Base-by-base conservation (phyloP, 1,140 invertebrate species). In the Chrysomallon squamiferum region DNA sequence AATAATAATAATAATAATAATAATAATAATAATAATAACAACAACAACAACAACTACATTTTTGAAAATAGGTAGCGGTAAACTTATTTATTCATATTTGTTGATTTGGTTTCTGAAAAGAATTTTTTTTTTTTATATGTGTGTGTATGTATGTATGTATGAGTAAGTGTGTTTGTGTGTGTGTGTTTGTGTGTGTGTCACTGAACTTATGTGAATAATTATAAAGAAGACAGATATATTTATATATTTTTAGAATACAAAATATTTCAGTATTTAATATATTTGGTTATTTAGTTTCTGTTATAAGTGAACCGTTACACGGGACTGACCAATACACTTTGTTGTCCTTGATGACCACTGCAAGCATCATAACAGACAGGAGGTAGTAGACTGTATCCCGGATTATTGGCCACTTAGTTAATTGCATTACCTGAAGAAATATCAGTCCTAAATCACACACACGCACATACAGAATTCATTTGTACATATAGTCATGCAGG, bases 341-440 rank as follows among this genome's bases (percentile, higher is more conserved):
- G 45, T 22, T 22, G 25, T 47, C 45, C 25, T 18, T 1, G 45
- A 47, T 47, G 45, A 47, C 45, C 4, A 47, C 5, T 72, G 96
- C 94, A 27, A 97, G 88, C 68, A 95, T 91, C 29, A 93, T 89
- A 13, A 97, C 93, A 13, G 94, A 93, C 11, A 95, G 87, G 2
- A 92, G 91, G 78, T 97, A 97, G 38, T 93, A 93, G 5, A 94
- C 84, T 73, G 93, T 94, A 79, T 97, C 95, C 77, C 95, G 88
- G 33, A 93, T 93, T 69, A 97, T 87, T 6, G 95, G 94, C 92
- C 93, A 96, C 93, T 94, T 96, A 73, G 96, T 93, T 59, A 96
- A 84, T 25, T 93, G 91, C 59, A 96, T 90, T 15, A 93, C 91
- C 94, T 96, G 80, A 3, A 87, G 85, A 71, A 64, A 60, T n/a